These are phyloP conservation scores for Sardina pilchardus DNA, from an alignment of 2,113 vertebrate species.

Conservation along the genomic window DNA sequence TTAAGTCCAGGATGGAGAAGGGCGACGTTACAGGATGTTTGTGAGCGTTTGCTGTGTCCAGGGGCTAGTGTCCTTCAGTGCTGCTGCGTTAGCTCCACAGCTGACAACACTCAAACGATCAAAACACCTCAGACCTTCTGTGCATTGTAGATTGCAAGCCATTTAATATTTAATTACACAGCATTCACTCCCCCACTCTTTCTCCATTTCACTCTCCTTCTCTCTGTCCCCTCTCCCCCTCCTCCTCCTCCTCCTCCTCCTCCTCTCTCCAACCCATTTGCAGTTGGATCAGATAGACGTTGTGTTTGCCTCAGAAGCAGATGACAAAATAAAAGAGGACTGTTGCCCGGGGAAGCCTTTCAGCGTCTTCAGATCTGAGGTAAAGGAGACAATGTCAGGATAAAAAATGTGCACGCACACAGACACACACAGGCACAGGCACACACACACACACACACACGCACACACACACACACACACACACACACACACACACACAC, in stretches of 20 bases:
- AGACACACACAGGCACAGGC: not conserved
- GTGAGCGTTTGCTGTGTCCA: not conserved
- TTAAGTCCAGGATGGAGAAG: not conserved
- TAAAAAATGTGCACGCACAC: not conserved
- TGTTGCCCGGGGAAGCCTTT: slow-evolving; percentile 96
- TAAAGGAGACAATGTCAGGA: slow-evolving; percentile 58
- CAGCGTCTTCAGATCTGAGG: slow-evolving; percentile 88
- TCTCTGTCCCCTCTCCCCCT: not conserved
- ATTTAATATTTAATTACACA: not conserved
- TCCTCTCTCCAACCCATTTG: slow-evolving; percentile 5
- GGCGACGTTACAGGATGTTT: not conserved
- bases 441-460: not conserved
- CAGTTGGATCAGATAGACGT: slow-evolving; percentile 91
- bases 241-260: not conserved
- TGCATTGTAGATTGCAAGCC: not conserved
- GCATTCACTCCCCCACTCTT: not conserved
- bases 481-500: not conserved
- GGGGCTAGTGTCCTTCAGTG: not conserved
- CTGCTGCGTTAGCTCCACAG: not conserved
- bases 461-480: not conserved
- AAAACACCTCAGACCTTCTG: not conserved
- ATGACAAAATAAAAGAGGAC: slow-evolving; percentile 94
- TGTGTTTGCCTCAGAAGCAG: slow-evolving; percentile 89
- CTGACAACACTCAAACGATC: not conserved
- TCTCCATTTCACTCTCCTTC: slow-evolving; percentile 6